Evolutionary conservation across 2,888 invertebrate species (phyloP).

Genomic region (Osmoderma eremita): DNA sequence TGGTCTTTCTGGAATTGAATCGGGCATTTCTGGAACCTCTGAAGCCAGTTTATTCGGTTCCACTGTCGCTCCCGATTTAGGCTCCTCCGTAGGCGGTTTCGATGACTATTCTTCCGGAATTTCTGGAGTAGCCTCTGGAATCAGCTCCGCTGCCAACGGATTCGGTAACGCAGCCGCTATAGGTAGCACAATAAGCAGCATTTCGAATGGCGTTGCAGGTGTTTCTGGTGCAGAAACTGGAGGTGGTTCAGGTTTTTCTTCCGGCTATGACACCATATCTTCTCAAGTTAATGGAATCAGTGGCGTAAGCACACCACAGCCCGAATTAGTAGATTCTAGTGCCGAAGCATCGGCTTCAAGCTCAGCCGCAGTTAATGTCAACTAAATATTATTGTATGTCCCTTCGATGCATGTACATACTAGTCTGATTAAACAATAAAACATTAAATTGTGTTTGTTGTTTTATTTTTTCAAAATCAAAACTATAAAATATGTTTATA

Average conservation of each 20-base stretch:
- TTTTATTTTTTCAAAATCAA: slow-evolving; percentile 12
- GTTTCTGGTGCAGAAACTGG: not conserved
- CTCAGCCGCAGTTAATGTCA: slow-evolving; percentile 21
- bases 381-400: slow-evolving; percentile 28
- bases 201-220: not conserved
- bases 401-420: slow-evolving; percentile 34
- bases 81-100: slow-evolving; percentile 9
- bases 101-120: slow-evolving; percentile 16
- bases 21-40: slow-evolving; percentile 6
- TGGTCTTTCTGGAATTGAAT: slow-evolving; percentile 15
- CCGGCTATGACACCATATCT: not conserved
- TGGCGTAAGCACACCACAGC: not conserved
- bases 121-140: slow-evolving; percentile 2
- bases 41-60: slow-evolving; percentile 9
- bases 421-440: slow-evolving; percentile 37
- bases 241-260: not conserved
- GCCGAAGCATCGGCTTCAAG: slow-evolving; percentile 30
- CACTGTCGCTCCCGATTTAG: slow-evolving; percentile 1
- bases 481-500: not conserved
- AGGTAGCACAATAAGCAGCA: slow-evolving; percentile 10
- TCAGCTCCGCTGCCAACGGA: slow-evolving; percentile 19
- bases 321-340: slow-evolving; percentile 14
- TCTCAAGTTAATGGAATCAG: slow-evolving; percentile 11
- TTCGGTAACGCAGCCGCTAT: slow-evolving; percentile 22
- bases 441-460: slow-evolving; percentile 32